Base-by-base conservation (phyloP, 2,888 invertebrate species). In the Tenthredo amoena region DNA sequence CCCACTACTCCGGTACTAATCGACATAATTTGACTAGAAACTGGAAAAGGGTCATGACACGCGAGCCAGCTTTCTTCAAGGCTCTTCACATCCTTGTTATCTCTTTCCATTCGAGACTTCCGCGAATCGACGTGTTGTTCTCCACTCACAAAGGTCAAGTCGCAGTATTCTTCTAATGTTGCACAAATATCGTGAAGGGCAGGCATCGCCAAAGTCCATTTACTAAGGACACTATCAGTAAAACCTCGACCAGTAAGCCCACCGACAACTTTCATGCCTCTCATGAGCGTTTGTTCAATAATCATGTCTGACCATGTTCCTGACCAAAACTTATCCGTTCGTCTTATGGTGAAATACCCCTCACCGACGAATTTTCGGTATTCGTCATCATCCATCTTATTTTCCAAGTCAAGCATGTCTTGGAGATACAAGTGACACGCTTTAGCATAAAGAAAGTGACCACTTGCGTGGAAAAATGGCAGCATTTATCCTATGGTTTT, bases 221-320 rank as follows among this genome's bases (percentile, higher is more conserved):
- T 55, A 55, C 55, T 55, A 7, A 55, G 18, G 7, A 55, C n/a
- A 6, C 55, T 55, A n/a, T 55, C 55, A n/a, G n/a, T 55, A n/a
- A 55, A n/a, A 7, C 55, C 55, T n/a, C 55, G 55, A n/a, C n/a
- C 6, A n/a, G 55, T 55, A 18, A 55, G 6, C 6, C 55, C 55
- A n/a, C n/a, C 55, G 55, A 55, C 55, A 55, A 55, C 55, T 55
- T 55, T 55, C 55, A 55, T 55, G n/a, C 55, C n/a, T 55, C n/a
- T 55, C n/a, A 55, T 55, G 55, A 55, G 55, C 18, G 55, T 55
- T 55, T n/a, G 55, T 55, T 55, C 55, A 7, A 55, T 55, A 7
- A n/a, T 55, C 55, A 55, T 55, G 1, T 55, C 55, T 55, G 55
- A 50, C 50, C 50, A 50, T 6, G 50, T 50, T 50, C 50, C 50